Evolutionary conservation across 2,888 invertebrate species (phyloP).

Genomic region (Tiliacea aurago): DNA sequence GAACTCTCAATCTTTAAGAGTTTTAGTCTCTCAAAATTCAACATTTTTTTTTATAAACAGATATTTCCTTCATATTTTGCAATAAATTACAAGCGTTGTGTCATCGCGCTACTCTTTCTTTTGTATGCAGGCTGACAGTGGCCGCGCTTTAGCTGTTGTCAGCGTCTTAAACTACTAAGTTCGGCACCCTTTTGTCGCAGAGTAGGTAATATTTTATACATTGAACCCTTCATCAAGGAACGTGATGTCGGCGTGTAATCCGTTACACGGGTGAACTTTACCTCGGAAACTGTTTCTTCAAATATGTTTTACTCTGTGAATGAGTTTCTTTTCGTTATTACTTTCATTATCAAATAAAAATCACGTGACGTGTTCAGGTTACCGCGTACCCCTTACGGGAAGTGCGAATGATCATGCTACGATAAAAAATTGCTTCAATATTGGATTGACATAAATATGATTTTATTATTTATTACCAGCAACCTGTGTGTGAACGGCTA

Average conservation of each 20-base stretch:
- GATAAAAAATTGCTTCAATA: background rate
- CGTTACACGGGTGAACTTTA: conserved; percentile 23
- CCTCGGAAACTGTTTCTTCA: conserved; percentile 26
- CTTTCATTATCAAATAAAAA: background rate
- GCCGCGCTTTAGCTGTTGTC: too few species aligned
- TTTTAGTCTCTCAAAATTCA: too few species aligned
- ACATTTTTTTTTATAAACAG: too few species aligned
- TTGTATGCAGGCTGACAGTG: too few species aligned
- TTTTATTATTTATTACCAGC: background rate
- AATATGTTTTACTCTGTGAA: conserved; percentile 10
- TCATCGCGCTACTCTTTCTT: too few species aligned
- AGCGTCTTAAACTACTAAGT: conserved; percentile 30
- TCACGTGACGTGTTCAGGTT: background rate
- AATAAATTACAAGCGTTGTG: too few species aligned
- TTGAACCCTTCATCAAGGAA: conserved; percentile 56
- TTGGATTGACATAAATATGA: background rate
- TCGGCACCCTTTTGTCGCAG: conserved; percentile 50
- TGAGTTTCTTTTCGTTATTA: conserved; percentile 7
- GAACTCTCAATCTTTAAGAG: too few species aligned
- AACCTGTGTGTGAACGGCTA: background rate
- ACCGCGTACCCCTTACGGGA: too few species aligned
- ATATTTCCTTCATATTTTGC: too few species aligned
- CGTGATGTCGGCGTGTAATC: conserved; percentile 44
- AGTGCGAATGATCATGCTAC: background rate
- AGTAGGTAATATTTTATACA: conserved; percentile 62